phyloP scores from a whole-genome alignment of 2,888 invertebrate genomes.

The Chrysodeixis includens region DNA sequence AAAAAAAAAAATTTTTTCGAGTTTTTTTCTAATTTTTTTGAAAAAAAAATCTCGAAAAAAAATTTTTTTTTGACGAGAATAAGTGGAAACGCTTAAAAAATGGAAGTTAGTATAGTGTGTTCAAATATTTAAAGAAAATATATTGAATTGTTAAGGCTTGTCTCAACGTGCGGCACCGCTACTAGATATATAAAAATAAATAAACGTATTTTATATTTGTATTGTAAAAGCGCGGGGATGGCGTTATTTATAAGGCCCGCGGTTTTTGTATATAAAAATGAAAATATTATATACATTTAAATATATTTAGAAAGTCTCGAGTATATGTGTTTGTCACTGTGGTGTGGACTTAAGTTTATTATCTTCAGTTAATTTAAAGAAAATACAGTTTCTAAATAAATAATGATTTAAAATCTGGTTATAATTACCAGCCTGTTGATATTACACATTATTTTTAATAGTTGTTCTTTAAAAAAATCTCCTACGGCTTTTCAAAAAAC shows the following conservation, averaged over 20 bases:
- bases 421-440: no score
- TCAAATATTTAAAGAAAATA: conserved; percentile 53
- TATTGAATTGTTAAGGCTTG: conserved; percentile 58
- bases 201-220: conserved; percentile 50
- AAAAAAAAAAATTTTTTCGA: no score
- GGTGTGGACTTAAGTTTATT: background rate
- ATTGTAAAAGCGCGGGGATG: background rate
- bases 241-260: background rate
- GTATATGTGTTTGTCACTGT: background rate
- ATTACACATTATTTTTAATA: no score
- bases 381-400: no score
- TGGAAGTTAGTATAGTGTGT: conserved; percentile 53
- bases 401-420: no score
- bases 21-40: background rate
- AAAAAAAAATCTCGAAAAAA: background rate
- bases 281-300: background rate
- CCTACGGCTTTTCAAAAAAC: no score
- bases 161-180: conserved; percentile 40
- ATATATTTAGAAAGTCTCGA: background rate
- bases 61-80: conserved; percentile 16
- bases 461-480: no score
- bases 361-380: no score
- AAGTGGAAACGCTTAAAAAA: conserved; percentile 23
- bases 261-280: background rate
- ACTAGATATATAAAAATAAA: conserved; percentile 51